These are phyloP conservation scores for Marisa cornuarietis DNA, from an alignment of 1,140 invertebrate genomes.

Conservation along the genomic window DNA sequence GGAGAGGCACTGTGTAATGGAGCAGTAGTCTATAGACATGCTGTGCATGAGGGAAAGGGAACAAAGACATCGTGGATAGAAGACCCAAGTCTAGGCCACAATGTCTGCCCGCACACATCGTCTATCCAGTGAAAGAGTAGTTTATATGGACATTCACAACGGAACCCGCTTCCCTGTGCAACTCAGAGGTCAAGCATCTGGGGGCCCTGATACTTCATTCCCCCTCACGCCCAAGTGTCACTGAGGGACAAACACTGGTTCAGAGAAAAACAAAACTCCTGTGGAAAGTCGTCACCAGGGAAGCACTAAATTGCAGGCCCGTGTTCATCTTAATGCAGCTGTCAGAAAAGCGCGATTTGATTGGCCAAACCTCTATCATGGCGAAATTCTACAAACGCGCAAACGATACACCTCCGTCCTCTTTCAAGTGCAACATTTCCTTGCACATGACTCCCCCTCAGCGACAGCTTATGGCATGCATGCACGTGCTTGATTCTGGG, in stretches of 20 bases:
- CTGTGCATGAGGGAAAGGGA: not conserved
- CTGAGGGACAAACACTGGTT: not conserved
- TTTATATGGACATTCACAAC: slow-evolving; percentile 17
- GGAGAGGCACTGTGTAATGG: too few species aligned
- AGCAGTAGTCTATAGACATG: not conserved
- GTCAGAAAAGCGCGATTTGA: not conserved
- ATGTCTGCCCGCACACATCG: not conserved
- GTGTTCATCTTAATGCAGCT: not conserved
- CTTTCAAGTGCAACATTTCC: slow-evolving; percentile 19
- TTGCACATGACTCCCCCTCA: not conserved
- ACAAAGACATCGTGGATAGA: not conserved
- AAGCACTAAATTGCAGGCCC: not conserved
- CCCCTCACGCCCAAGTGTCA: slow-evolving; percentile 23
- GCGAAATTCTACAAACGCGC: not conserved
- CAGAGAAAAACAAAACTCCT: slow-evolving; percentile 9
- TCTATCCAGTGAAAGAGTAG: slow-evolving; percentile 1
- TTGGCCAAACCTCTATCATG: not conserved
- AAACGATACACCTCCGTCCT: not conserved
- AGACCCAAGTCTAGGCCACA: too few species aligned
- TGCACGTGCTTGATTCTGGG: not conserved
- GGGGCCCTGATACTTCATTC: slow-evolving; percentile 1
- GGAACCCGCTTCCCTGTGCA: slow-evolving; percentile 3
- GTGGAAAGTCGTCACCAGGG: slow-evolving; percentile 13
- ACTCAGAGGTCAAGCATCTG: slow-evolving; percentile 1
- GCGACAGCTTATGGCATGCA: not conserved